Base-by-base conservation (phyloP, 1,140 invertebrate species). In the Euura lappo region DNA sequence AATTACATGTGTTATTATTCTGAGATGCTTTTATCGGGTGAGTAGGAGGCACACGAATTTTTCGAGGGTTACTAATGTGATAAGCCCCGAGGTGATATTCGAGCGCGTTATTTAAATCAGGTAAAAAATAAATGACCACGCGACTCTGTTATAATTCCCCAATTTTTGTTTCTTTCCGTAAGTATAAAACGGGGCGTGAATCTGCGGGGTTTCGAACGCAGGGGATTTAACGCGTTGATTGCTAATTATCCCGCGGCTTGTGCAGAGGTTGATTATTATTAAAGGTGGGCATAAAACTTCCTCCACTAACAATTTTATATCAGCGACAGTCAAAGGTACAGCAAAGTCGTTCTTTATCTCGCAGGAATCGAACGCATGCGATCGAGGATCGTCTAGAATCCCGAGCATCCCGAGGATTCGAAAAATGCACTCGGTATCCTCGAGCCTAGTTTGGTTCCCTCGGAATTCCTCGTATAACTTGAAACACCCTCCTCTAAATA, bases 351-450 rank as follows among this genome's bases (percentile, higher is more conserved):
- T 28, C 28, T 28, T 28, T 28, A 28, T 28, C 28, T 28, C 28
- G 28, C 28, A 28, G 28, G 28, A 28, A 28, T 28, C 28, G 28
- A 1, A 28, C 28, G 28, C 28, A 28, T 28, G 28, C 28, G 28
- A 28, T 28, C 28, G 28, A 28, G 28, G 28, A 28, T 28, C 28
- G 73, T 75, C 66, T 67, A 72, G 74, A 77, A 80, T 79, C 71
- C 77, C 69, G 74, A 79, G 76, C 78, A 78, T 73, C 78, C 78
- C 71, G 75, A 78, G 75, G 77, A 75, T 80, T 73, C 80, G 78
- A 84, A 85, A 84, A 84, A 84, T 84, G 78, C 77, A 80, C 67
- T 75, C 76, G 69, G 72, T 74, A 72, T 78, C 73, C 65, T 68
- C 28, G 51, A 3, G 51, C 51, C 51, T 60, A 60, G 51, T 60